phyloP scores from a whole-genome alignment of 2,888 invertebrate genomes.

The Sisyra terminalis region DNA sequence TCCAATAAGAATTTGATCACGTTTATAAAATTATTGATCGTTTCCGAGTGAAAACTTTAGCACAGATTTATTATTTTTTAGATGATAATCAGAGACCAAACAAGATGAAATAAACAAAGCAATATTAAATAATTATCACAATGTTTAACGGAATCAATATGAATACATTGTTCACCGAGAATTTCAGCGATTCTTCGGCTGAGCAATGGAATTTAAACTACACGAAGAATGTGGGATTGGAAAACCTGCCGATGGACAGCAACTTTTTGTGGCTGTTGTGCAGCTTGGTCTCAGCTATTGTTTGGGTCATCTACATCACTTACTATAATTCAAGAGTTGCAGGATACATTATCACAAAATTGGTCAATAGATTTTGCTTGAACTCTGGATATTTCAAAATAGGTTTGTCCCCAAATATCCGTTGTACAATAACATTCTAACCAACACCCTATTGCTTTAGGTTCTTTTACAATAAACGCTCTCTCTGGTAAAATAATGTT shows the following conservation, averaged over 20 bases:
- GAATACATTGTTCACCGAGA: neutral
- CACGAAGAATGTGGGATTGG: slow-evolving; percentile 26
- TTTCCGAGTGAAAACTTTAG: no score
- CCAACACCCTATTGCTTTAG: slow-evolving; percentile 30
- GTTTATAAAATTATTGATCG: no score
- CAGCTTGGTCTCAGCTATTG: slow-evolving; percentile 65
- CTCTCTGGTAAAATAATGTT: slow-evolving; percentile 98
- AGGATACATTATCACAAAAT: slow-evolving; percentile 76
- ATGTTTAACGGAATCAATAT: neutral
- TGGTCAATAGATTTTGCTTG: slow-evolving; percentile 74
- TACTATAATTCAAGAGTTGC: slow-evolving; percentile 89
- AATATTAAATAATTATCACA: neutral
- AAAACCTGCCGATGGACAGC: slow-evolving; percentile 61
- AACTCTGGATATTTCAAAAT: slow-evolving; percentile 79
- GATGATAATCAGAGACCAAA: no score
- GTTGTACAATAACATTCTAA: no score
- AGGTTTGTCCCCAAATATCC: slow-evolving; percentile 31
- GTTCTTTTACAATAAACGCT: slow-evolving; percentile 89
- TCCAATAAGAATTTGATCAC: no score
- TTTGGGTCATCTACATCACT: slow-evolving; percentile 87
- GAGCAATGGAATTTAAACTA: slow-evolving; percentile 2
- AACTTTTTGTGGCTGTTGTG: slow-evolving; percentile 61
- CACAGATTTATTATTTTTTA: no score
- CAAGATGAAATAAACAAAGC: no score
- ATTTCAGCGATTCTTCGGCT: slow-evolving; percentile 2